Evolutionary conservation across 2,888 invertebrate species (phyloP), one percentile per base, ranked within the genome.

Genomic region (Lottia gigantea): DNA sequence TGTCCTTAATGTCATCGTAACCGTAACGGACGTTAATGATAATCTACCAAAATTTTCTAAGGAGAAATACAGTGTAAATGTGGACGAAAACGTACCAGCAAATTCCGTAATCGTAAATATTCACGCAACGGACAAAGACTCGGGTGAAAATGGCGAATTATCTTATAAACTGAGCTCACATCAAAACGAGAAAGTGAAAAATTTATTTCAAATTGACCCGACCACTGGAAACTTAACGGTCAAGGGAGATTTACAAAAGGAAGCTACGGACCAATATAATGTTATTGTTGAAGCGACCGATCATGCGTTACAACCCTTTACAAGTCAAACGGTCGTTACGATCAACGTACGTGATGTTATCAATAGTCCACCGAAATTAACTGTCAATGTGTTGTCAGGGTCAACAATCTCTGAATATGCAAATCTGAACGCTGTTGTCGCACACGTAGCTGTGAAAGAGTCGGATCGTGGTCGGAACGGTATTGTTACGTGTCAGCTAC

Each of bases 361-460:
- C 89, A 97, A 97, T 88, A 96, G 97, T 88, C 96, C 97, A n/a
- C 97, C 97, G 0, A 91, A 95, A 62, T 80, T 85, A 26, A 74
- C 73, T 15, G 73, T 83, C 55, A 77, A 77, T 62, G 62, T 73
- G 8, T 71, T 79, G 19, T 72, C 71, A n/a, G 64, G 67, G 61
- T 78, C 83, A 0, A 75, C 74, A 64, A 79, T 86, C 12, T 75
- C 78, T 2, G 87, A 86, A 67, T 79, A 80, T 66, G 83, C 83
- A 16, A 75, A 75, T 26, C 64, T 77, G 8, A 83, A 83, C 2
- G 79, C 79, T 11, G 82, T 84, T 45, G 82, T 86, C 47, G 86
- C 86, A 7, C 76, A 83, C 68, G 77, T 87, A 55, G 76, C 74
- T 6, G 86, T 86, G 2, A 74, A 76, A 40, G 87, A 87, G 67